A percentile compares a stretch with the other conserved stretches of the same genome.
Conservation (phyloP, 2,113 vertebrate species). For the Peucedramus taeniatus region DNA sequence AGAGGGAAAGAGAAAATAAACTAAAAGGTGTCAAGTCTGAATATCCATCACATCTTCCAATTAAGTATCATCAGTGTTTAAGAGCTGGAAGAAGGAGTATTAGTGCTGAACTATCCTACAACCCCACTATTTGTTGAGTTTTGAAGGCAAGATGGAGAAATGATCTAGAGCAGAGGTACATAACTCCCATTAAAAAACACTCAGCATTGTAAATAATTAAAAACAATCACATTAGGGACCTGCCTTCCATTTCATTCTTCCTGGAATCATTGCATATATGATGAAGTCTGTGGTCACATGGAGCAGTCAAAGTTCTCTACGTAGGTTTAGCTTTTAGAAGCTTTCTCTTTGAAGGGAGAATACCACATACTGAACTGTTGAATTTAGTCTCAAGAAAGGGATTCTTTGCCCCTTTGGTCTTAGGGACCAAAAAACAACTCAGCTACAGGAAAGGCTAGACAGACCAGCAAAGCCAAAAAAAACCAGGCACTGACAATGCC, state of each 20-base stretch:
- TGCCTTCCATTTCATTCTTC: conserved; percentile 39
- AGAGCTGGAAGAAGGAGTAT: not conserved
- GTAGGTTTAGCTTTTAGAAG: not conserved
- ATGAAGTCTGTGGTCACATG: accelerated
- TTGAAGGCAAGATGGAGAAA: conserved; percentile 8
- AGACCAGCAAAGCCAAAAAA: not conserved
- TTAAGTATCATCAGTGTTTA: not conserved
- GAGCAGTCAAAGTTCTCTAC: not conserved
- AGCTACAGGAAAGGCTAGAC: not conserved
- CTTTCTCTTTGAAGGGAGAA: not conserved
- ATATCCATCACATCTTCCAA: not conserved
- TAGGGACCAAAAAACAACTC: not conserved
- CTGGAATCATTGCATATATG: conserved; percentile 20
- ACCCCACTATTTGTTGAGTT: not conserved
- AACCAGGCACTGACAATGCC: not conserved
- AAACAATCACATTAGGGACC: conserved; percentile 34
- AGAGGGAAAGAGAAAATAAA: not conserved
- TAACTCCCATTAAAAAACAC: conserved; percentile 68
- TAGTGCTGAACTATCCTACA: not conserved
- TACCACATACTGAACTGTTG: not conserved
- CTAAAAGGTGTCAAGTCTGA: not conserved
- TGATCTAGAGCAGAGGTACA: conserved; percentile 30
- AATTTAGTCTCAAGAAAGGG: not conserved
- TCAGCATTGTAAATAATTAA: conserved; percentile 77
- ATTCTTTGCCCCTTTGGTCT: not conserved